Evolutionary conservation across 64 coral and sea anemone genomes (phyloP).

Genomic region (Cladopsammia gracilis): DNA sequence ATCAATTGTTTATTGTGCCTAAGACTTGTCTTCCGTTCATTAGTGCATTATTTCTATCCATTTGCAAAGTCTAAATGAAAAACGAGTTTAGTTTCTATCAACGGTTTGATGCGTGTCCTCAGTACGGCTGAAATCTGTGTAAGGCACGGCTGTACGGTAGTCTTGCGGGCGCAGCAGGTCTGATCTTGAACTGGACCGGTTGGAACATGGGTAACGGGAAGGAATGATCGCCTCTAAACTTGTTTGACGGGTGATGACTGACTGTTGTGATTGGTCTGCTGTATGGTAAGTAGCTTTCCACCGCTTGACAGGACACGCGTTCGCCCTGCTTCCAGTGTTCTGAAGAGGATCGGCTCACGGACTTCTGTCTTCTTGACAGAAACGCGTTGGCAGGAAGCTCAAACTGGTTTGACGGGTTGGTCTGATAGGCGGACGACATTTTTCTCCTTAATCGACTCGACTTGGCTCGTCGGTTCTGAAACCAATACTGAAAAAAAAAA

Average conservation of each 20-base stretch:
- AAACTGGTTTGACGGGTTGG: slow-evolving; percentile 16
- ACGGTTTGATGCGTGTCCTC: not conserved
- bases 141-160: not conserved
- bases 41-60: too few relatives aligned
- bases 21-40: too few relatives aligned
- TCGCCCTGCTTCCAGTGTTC: not conserved
- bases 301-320: not conserved
- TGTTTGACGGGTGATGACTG: not conserved
- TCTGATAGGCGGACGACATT: not conserved
- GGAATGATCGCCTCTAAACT: not conserved
- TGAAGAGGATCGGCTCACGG: not conserved
- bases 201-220: not conserved
- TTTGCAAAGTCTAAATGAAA: too few relatives aligned
- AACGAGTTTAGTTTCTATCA: too few relatives aligned
- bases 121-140: not conserved
- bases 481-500: slow-evolving; percentile 26
- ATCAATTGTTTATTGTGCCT: too few relatives aligned
- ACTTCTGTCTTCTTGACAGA: not conserved
- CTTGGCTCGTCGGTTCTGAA: slow-evolving; percentile 24
- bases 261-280: not conserved
- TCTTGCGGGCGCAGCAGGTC: not conserved
- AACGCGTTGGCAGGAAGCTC: not conserved
- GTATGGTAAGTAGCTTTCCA: too few relatives aligned
- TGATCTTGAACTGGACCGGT: not conserved
- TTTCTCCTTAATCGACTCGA: not conserved